These are phyloP conservation scores for Scomber japonicus DNA, from an alignment of 2,113 vertebrate species.

Conservation along the genomic window DNA sequence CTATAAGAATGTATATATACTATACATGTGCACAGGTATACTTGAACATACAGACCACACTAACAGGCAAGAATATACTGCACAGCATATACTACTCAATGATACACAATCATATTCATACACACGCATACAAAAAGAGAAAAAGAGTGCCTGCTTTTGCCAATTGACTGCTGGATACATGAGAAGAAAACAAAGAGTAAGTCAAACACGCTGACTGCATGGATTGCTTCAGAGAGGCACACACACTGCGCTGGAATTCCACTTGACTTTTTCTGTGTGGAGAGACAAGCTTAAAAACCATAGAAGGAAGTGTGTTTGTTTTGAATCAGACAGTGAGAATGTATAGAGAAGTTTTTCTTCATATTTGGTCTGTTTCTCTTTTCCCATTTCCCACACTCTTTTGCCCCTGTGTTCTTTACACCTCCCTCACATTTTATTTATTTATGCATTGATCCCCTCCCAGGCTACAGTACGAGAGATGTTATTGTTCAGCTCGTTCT, in stretches of 20 bases:
- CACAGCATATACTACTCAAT: no score
- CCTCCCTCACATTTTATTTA: slow-evolving; percentile 33
- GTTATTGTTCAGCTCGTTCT: slow-evolving; percentile 11
- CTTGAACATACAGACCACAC: neutral
- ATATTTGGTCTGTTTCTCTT: slow-evolving; percentile 46
- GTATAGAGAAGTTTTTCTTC: neutral
- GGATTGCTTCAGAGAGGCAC: neutral
- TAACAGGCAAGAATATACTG: no score
- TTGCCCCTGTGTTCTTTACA: neutral
- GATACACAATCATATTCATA: neutral
- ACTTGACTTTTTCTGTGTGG: slow-evolving; percentile 1
- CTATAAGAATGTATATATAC: neutral
- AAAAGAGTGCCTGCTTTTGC: slow-evolving; percentile 14
- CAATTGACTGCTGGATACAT: slow-evolving; percentile 33
- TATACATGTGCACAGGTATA: neutral
- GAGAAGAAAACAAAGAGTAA: slow-evolving; percentile 19
- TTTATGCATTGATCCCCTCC: slow-evolving; percentile 44
- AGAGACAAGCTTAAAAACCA: slow-evolving; percentile 13
- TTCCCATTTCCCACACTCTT: slow-evolving; percentile 49
- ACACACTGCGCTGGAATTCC: slow-evolving; percentile 10
- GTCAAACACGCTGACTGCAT: slow-evolving; percentile 7
- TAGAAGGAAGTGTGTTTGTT: slow-evolving; percentile 25
- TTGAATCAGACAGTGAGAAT: slow-evolving; percentile 1
- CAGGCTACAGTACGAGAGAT: neutral
- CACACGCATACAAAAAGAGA: slow-evolving; percentile 25